Conservation (phyloP, 2,797 vertebrate genomes). For the Oryzias dopingdopingensis region DNA sequence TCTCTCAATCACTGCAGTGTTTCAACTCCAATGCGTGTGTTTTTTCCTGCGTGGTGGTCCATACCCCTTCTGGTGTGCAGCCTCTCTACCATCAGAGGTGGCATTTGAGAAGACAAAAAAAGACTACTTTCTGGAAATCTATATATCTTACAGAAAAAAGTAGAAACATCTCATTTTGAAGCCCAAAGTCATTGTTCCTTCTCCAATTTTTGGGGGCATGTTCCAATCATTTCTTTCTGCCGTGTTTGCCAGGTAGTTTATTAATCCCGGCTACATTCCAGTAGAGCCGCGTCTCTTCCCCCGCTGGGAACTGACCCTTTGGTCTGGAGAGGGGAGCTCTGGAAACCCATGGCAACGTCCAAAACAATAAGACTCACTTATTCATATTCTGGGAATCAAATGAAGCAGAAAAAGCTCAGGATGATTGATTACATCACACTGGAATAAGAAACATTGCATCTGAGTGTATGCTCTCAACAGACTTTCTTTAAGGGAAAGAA, state of each 20-base stretch:
- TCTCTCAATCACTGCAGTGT: constrained; percentile 72
- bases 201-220: constrained; percentile 3
- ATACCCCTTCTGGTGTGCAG: constrained; percentile 27
- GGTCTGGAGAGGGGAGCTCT: constrained; percentile 41
- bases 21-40: constrained; percentile 65
- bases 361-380: constrained; percentile 66
- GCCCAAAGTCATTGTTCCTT: not conserved
- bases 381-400: constrained; percentile 65
- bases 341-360: constrained; percentile 66
- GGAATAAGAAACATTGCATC: constrained; percentile 34
- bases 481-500: constrained; percentile 16
- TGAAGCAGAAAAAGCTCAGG: constrained; percentile 53
- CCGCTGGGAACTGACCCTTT: constrained; percentile 64
- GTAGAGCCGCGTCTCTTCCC: constrained; percentile 41
- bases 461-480: constrained; percentile 25
- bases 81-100: no score
- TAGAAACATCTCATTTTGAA: not conserved
- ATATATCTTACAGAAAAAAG: not conserved
- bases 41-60: constrained; percentile 51
- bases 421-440: constrained; percentile 60
- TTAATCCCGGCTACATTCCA: constrained; percentile 59
- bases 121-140: not conserved
- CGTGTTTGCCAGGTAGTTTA: constrained; percentile 46
- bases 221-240: constrained; percentile 24
- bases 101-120: no score